Base-by-base conservation (phyloP, 2,113 vertebrate species). In the Passer domesticus region DNA sequence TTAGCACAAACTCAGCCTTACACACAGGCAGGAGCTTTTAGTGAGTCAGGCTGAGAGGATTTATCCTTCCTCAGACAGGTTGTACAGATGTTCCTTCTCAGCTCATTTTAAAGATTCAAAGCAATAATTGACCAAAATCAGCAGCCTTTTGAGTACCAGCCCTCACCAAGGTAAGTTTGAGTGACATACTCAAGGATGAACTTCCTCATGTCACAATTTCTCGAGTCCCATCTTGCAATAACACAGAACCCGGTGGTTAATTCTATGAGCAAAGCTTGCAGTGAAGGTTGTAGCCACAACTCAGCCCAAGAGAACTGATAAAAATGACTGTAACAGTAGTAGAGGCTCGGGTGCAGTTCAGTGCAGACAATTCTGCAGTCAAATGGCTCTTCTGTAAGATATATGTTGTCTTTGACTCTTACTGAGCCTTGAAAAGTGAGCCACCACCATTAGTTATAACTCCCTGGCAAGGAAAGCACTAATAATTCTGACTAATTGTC, bases 401-500 rank as follows among this genome's bases (percentile, higher is more conserved):
- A 19, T 27, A 55, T 68, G 77, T 66, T 89, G 47, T 91, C 74
- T 91, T 90, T 89, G 73, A 95, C 68, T 68, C 88, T 82, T 17
- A 33, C 2, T 70, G 60, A 50, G 75, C 56, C 88, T 77, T 81
- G 87, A 90, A 90, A 94, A 94, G 90, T 31, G 59, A 94, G 73
- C 92, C 62, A 69, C 41, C 64, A 60, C 74, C 68, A 74, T 83
- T 11, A 83, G 50, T 64, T 82, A 8, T 30, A 86, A 88, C 52
- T 83, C 58, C 69, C 50, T 95, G 95, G 94, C 94, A 96, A 80
- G 60, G n/a, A 80, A 67, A 95, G 37, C 49, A n/a, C 77, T 87
- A 86, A 93, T 90, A 95, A 93, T 58, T 89, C 86, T 87, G 58
- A 91, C 76, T 95, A 94, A 95, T 93, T 96, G 93, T 68, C 79